Evolutionary conservation across 2,113 vertebrate species (phyloP).

Genomic region (Ictidomys tridecemlineatus): DNA sequence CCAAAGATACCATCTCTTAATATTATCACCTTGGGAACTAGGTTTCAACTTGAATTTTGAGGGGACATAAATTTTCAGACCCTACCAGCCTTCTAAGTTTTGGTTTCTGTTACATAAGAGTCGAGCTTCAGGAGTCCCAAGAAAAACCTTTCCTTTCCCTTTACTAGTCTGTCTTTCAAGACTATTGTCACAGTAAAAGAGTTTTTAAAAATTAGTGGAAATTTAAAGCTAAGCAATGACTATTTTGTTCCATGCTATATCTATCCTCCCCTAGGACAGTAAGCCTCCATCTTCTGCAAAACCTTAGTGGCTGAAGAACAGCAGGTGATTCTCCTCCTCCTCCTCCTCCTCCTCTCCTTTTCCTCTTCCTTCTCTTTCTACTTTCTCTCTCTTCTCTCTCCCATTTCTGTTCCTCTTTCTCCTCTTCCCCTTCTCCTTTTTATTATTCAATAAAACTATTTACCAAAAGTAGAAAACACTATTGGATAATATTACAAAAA

Average conservation of each 20-base stretch:
- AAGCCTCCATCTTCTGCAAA: background rate
- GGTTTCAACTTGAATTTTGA: background rate
- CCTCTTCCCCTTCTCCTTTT: background rate
- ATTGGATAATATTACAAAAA: conserved; percentile 55
- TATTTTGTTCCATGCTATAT: conserved; percentile 21
- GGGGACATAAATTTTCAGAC: background rate
- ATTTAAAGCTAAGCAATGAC: conserved; percentile 29
- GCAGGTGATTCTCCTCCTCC: background rate
- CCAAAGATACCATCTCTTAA: background rate
- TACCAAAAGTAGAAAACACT: conserved; percentile 32
- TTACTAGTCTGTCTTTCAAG: conserved; percentile 17
- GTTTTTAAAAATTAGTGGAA: conserved; percentile 3
- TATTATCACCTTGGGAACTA: background rate
- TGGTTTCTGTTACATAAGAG: conserved; percentile 41
- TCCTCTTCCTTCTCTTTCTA: too few species aligned
- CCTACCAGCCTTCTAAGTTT: background rate
- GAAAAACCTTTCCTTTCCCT: background rate
- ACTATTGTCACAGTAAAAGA: background rate
- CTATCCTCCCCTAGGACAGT: background rate
- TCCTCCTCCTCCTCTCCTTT: background rate
- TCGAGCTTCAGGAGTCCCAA: background rate
- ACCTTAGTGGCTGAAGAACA: conserved; percentile 1
- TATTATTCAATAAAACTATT: conserved; percentile 5
- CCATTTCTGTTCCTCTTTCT: too few species aligned
- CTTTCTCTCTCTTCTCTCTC: too few species aligned